Conservation (phyloP, 1,140 invertebrate genomes). For the Brachystomella parvula region DNA sequence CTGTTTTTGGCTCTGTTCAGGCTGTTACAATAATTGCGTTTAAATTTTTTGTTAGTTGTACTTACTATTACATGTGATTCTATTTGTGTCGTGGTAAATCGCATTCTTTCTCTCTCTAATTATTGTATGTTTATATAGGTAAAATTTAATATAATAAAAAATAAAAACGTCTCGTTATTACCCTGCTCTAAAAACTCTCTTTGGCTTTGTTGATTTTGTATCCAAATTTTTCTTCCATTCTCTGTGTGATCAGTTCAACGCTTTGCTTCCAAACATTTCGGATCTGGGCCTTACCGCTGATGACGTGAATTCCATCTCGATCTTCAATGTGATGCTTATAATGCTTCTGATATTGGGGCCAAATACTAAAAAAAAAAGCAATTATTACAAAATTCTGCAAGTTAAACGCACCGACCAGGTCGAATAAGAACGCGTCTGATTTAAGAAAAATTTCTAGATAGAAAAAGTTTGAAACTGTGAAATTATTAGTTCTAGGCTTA, state of each 20-base stretch:
- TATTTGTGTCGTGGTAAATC: no score
- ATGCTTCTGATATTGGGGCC: conserved; percentile 33
- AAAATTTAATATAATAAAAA: conserved; percentile 1
- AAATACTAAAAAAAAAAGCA: conserved; percentile 14
- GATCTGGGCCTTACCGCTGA: conserved; percentile 18
- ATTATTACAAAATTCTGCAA: not conserved
- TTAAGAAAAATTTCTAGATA: no score
- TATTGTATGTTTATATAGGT: no score
- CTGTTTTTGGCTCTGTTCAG: no score
- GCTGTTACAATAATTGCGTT: no score
- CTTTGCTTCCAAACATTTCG: conserved; percentile 28
- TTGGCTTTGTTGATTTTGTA: not conserved
- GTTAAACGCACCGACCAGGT: no score
- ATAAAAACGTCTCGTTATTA: not conserved
- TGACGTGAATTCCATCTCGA: conserved; percentile 19
- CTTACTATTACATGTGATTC: no score
- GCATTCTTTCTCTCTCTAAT: no score
- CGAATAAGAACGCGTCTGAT: no score
- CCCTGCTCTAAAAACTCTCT: not conserved
- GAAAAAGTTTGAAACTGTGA: no score
- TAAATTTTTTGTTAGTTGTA: no score
- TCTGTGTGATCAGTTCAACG: conserved; percentile 24
- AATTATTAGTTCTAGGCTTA: no score
- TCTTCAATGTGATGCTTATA: conserved; percentile 18
- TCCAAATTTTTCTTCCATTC: conserved; percentile 31